Evolutionary conservation across 1,140 invertebrate species (phyloP), one percentile per base, ranked within the genome.

Genomic region (Venustaconcha ellipsiformis): DNA sequence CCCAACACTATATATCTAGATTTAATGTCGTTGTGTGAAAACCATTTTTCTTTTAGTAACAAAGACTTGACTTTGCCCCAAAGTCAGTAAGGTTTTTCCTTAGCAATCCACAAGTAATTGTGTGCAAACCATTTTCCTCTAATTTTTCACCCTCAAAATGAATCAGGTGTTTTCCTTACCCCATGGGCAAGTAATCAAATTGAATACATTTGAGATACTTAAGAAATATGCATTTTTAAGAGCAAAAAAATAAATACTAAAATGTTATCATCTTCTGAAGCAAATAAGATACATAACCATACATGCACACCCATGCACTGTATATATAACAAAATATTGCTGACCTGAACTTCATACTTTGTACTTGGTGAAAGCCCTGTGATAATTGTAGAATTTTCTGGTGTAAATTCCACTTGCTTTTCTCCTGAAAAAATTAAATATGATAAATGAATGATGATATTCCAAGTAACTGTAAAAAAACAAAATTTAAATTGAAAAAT

Each of bases 331-430:
- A 48, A 48, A 48, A 48, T 8, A 48, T 0, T 48, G 37, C 62
- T 30, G 78, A 88, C 86, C 81, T 85, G 76, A 63, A 89, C 78
- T 65, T 88, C 84, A 83, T 88, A 89, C 2, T 83, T 70, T 23
- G 87, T 88, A 71, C 82, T 84, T n/a, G 88, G 76, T n/a, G 78
- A 67, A 30, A 90, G 81, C 15, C 88, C 86, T 26, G 87, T 85
- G 55, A 90, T 82, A 20, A 89, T 90, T 20, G 78, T 79, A n/a
- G 72, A 77, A 26, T 83, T 66, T 26, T 90, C 89, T 57, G 65
- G 71, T 23, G 87, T 88, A 64, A 85, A 80, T 57, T 89, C 86
- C 14, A 88, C 76, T 72, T 85, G 70, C 68, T 74, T 85, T 14
- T 84, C 79, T 58, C 83, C 86, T 88, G 66, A 15, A 75, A 82